A percentile compares a stretch with the other conserved stretches of the same genome.
These are phyloP conservation scores for Podiceps cristatus DNA, from an alignment of 2,113 vertebrate genomes.

Conservation along the genomic window DNA sequence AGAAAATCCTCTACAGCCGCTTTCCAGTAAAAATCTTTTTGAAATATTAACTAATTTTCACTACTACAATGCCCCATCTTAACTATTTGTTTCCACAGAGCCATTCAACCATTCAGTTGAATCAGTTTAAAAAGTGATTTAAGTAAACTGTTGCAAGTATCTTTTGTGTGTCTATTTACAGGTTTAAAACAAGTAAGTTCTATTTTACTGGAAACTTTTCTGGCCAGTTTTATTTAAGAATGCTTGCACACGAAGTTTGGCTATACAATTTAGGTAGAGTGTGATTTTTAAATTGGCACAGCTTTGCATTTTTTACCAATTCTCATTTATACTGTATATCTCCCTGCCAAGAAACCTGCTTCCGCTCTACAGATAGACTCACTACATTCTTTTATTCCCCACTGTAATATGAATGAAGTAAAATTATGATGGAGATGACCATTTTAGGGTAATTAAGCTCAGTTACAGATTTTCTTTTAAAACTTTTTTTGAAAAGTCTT, in stretches of 20 bases:
- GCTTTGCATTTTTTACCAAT: constrained; percentile 3
- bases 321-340: not conserved
- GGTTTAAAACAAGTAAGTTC: not conserved
- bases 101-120: not conserved
- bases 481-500: not conserved
- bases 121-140: not conserved
- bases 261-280: not conserved
- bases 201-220: not conserved
- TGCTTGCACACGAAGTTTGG: not conserved
- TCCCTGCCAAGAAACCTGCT: constrained; percentile 37
- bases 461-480: constrained; percentile 34
- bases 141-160: not conserved
- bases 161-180: not conserved
- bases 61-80: not conserved
- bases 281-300: constrained; percentile 6
- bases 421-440: constrained; percentile 10
- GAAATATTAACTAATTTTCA: not conserved
- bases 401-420: not conserved
- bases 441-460: not conserved
- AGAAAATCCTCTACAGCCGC: not conserved
- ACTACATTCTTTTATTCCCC: constrained; percentile 42
- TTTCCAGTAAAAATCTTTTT: not conserved
- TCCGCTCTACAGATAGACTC: not conserved
- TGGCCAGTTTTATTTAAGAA: not conserved
- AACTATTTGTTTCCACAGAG: not conserved